phyloP scores from a whole-genome alignment of 2,797 vertebrate species.

The Chiroxiphia lanceolata region DNA sequence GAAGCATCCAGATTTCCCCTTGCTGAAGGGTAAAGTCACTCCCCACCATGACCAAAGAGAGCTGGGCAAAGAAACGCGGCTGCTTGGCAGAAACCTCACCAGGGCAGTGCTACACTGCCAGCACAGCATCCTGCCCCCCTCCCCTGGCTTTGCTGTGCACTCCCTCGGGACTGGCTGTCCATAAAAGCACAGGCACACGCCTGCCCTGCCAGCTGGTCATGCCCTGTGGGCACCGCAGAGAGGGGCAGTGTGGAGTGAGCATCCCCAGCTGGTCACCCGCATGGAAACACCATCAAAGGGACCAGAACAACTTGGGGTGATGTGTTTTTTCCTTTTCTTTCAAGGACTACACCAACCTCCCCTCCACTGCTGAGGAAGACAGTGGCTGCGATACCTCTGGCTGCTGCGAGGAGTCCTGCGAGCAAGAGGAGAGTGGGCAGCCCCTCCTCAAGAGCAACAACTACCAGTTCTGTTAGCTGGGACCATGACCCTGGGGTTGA shows the following conservation, averaged over 20 bases:
- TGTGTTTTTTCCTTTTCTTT: not conserved
- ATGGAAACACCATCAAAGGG: not conserved
- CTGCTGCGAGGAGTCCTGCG: slow-evolving; percentile 84
- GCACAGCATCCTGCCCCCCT: not conserved
- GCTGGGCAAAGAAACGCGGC: not conserved
- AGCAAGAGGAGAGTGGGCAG: slow-evolving; percentile 82
- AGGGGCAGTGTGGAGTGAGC: not conserved
- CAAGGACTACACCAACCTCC: slow-evolving; percentile 79
- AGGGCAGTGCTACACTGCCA: not conserved
- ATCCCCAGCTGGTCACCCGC: accelerated
- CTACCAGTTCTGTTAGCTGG: slow-evolving; percentile 91
- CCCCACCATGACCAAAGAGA: not conserved
- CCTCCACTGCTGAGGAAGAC: slow-evolving; percentile 70
- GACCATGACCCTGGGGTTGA: not conserved
- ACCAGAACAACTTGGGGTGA: not conserved
- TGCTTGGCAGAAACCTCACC: not conserved
- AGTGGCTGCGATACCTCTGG: slow-evolving; percentile 79
- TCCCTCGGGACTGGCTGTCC: not conserved
- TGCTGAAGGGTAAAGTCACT: not conserved
- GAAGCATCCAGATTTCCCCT: not conserved
- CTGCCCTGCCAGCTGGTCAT: not conserved
- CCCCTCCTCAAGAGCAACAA: slow-evolving; percentile 92
- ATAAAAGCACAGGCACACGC: accelerated
- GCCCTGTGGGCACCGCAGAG: not conserved
- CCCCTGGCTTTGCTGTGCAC: not conserved